Percentiles rank a stretch among this genome's conserved stretches.
Conservation (phyloP, 2,113 vertebrate species). For the Microcebus murinus region DNA sequence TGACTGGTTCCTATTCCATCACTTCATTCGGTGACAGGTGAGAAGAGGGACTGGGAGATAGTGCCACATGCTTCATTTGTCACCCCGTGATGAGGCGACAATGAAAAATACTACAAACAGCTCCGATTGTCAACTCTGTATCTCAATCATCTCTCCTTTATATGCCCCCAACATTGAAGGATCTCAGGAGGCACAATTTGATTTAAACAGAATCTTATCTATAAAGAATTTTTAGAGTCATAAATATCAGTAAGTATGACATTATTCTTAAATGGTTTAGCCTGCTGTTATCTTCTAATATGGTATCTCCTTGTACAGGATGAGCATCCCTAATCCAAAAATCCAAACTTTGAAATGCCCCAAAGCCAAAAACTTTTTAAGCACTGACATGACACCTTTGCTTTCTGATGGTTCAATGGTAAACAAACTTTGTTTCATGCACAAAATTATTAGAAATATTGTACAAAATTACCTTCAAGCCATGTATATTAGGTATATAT, state of each 20-base stretch:
- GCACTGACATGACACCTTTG: background rate
- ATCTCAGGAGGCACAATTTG: background rate
- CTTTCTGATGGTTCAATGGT: background rate
- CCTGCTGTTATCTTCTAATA: background rate
- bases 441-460: background rate
- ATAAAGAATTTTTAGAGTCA: background rate
- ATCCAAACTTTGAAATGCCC: background rate
- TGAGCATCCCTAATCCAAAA: background rate
- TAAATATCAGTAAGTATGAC: background rate
- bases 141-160: background rate
- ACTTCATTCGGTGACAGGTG: background rate
- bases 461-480: background rate
- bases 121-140: background rate
- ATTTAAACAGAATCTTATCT: background rate
- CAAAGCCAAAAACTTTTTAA: background rate
- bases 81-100: background rate
- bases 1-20: background rate
- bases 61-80: rapidly evolving
- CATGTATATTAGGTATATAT: background rate
- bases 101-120: background rate
- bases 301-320: no score
- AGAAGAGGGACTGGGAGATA: background rate
- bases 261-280: background rate
- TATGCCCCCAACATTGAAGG: background rate
- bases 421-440: background rate